Base-by-base conservation (phyloP, 2,113 vertebrate genomes). In the Chlamydotis undulata region DNA sequence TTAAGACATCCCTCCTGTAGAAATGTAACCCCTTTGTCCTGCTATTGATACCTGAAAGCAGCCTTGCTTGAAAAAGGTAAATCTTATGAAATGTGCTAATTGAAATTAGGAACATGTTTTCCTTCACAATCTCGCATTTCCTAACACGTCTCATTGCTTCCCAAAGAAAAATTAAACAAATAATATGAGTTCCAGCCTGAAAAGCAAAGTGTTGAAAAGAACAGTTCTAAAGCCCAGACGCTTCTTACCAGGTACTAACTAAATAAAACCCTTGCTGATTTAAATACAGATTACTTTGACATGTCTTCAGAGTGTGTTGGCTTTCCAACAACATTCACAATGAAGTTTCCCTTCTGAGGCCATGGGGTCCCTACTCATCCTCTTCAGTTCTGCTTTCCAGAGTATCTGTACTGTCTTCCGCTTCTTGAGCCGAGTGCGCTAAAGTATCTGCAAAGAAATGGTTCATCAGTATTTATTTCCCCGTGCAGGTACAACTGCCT, bases 211-310 rank as follows among this genome's bases (percentile, higher is more conserved):
- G 75, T 86, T 76, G 77, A 94, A 95, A 97, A 93, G 94, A 97
- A 97, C 97, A 97, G 96, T 97, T 97, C 97, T 97, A 97, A 97
- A 97, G 96, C 97, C 97, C 92, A 91, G 78, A 95, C 1, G 47
- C 93, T 96, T 96, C 96, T 93, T 83, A 94, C 94, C 94, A 91
- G 52, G 78, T 94, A 81, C 90, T 97, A 97, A 92, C 96, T 96
- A 97, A 94, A 92, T 92, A 90, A 96, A 96, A 95, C 88, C 94
- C 93, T 97, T 97, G 93, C 81, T 87, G 83, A 89, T 87, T 95
- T 94, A 96, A 95, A 97, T 94, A 97, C 86, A 96, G 89, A 91
- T 91, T 94, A 89, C 91, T 95, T 95, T 80, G 88, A 97, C 94
- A 93, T 78, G 64, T 97, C 94, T 97, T 97, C 96, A 78, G 93